These are phyloP conservation scores for Neoaliturus tenellus DNA, from an alignment of 2,888 invertebrate species.

Conservation along the genomic window DNA sequence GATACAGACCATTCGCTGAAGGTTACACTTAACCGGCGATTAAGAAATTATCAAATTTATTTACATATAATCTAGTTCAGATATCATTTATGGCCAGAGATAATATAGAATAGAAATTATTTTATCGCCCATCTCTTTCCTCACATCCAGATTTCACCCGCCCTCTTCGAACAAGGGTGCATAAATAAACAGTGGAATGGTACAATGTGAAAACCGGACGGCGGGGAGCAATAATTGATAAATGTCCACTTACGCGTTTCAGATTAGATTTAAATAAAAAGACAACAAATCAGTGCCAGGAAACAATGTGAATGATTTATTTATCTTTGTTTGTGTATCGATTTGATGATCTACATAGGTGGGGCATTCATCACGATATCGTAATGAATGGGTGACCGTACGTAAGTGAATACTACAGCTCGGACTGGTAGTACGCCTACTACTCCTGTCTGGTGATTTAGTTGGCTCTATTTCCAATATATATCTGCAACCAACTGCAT, in stretches of 20 bases:
- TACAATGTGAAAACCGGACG: constrained; percentile 25
- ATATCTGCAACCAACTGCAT: no score
- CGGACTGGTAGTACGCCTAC: constrained; percentile 5
- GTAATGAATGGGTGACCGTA: not conserved
- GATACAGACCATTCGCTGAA: not conserved
- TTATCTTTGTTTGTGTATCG: constrained; percentile 36
- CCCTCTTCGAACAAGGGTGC: constrained; percentile 8
- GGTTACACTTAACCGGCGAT: not conserved
- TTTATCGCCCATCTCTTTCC: constrained; percentile 39
- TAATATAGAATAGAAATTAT: constrained; percentile 24
- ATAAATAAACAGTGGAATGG: constrained; percentile 33
- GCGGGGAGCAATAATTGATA: constrained; percentile 18
- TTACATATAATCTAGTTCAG: constrained; percentile 21
- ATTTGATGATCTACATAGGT: constrained; percentile 34
- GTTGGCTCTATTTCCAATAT: no score
- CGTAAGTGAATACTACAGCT: not conserved
- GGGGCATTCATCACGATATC: not conserved
- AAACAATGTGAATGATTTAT: constrained; percentile 26
- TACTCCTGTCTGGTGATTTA: no score
- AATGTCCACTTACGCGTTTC: constrained; percentile 12
- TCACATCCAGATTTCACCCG: constrained; percentile 38
- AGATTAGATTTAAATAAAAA: constrained; percentile 48
- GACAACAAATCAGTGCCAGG: constrained; percentile 44
- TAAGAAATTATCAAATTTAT: constrained; percentile 20
- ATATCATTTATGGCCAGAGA: constrained; percentile 15